Base-by-base conservation (phyloP, 1,140 invertebrate genomes). In the Lordiphosa stackelbergi region DNA sequence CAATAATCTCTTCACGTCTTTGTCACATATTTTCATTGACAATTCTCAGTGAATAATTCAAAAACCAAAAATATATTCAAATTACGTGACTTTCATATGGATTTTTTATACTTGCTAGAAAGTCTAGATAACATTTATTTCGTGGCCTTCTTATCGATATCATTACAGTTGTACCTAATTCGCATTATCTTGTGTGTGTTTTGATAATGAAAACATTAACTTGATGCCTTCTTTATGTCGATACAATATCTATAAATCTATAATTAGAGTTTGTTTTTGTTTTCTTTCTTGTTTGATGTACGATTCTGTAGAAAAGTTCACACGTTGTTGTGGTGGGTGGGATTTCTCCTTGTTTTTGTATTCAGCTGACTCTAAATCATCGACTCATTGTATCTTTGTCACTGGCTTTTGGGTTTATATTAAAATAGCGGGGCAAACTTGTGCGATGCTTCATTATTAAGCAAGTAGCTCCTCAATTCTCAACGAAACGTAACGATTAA, bases 201-300 rank as follows among this genome's bases (percentile, higher is more conserved):
- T n/a, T 40, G 64, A 79, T 78, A 66, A 58, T 56, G 53, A 43
- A 58, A 65, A 73, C 69, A 77, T 63, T 73, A 55, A 64, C 69
- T 69, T 51, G 42, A 64, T 60, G 58, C 31, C 19, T 46, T 75
- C 38, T 46, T 38, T 35, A 41, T 37, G 55, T 48, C 73, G 73
- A 73, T 78, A 78, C 64, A 73, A 73, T 78, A 78, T 78, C 73
- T 78, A 69, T 65, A 68, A 60, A 69, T 77, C 73, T 78, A 78
- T 78, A 77, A 77, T 77, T 78, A 69, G 64, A 78, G 69, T 43
- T 51, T 37, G 19, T 31, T 60, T 59, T 53, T 66, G 48, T 60
- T 58, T 56, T 45, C 35, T 55, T 12, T 56, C 22, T 24, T 24
- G 22, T 5, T 24, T 24, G 22, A 51, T 49, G 40, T 43, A 45